A percentile compares a stretch with the other conserved stretches of the same genome.
Evolutionary conservation across 2,888 invertebrate genomes (phyloP).

Genomic region (Nephrotoma guestfalica): DNA sequence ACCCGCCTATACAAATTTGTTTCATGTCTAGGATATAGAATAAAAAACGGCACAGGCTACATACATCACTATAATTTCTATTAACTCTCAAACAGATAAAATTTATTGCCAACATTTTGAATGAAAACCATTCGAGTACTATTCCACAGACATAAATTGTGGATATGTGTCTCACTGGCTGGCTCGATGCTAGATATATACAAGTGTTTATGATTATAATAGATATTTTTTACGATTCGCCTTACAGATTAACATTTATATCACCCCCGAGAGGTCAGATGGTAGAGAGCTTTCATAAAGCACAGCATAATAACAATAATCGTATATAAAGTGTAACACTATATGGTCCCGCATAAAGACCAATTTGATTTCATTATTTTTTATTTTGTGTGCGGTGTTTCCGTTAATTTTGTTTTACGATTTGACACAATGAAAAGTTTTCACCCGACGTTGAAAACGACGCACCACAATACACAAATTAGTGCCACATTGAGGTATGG

Average conservation of each 20-base stretch:
- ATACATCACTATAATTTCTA: neutral
- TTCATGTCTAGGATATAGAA: neutral
- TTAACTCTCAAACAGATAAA: neutral
- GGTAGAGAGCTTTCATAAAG: neutral
- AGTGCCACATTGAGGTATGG: neutral
- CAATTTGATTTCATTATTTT: neutral
- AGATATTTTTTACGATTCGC: neutral
- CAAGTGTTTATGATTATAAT: neutral
- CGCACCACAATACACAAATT: neutral
- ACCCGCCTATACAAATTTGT: neutral
- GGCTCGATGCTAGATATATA: neutral
- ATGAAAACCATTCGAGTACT: neutral
- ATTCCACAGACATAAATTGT: neutral
- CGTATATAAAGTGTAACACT: neutral
- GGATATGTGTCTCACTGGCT: neutral
- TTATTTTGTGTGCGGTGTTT: neutral
- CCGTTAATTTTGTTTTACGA: neutral
- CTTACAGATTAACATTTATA: neutral
- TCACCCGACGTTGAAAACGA: too few relatives aligned
- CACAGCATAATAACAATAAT: neutral
- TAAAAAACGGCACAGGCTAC: neutral
- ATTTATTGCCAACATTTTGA: neutral
- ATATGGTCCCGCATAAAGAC: neutral
- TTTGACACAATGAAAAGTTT: neutral
- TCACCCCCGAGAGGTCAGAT: neutral